Percentiles rank a stretch among this genome's conserved stretches.
Conservation (phyloP, 1,140 invertebrate species). For the Meteorus sp. region DNA sequence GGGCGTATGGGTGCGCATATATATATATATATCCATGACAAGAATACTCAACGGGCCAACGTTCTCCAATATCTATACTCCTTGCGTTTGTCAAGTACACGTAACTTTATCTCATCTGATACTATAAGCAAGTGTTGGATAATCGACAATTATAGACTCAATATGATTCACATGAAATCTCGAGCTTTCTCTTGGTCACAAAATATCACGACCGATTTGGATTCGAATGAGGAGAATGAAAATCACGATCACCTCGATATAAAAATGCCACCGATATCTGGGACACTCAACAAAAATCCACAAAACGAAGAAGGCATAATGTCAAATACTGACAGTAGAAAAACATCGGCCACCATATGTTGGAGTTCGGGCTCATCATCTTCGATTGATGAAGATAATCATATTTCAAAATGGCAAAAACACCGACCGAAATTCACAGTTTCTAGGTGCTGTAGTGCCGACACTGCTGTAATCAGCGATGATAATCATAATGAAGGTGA, state of each 20-base stretch:
- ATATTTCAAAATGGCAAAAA: conserved; percentile 22
- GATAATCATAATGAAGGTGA: conserved; percentile 55
- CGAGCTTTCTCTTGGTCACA: conserved; percentile 19
- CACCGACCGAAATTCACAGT: conserved; percentile 41
- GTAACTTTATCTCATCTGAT: too few species aligned
- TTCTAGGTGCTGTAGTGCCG: conserved; percentile 59
- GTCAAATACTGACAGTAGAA: conserved; percentile 37
- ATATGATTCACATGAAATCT: too few species aligned
- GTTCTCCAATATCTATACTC: too few species aligned
- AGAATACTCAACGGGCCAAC: too few species aligned
- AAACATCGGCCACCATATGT: conserved; percentile 35
- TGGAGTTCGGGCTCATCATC: conserved; percentile 49
- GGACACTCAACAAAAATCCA: conserved; percentile 40
- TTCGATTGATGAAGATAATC: conserved; percentile 43
- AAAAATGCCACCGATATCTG: conserved; percentile 33
- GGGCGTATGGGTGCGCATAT: too few species aligned
- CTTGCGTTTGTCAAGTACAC: too few species aligned
- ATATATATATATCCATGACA: too few species aligned
- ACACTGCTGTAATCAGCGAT: conserved; percentile 61
- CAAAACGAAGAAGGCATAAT: conserved; percentile 53
- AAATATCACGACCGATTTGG: conserved; percentile 18
- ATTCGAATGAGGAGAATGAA: conserved; percentile 39
- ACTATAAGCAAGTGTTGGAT: too few species aligned
- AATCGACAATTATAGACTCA: too few species aligned
- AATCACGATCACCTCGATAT: conserved; percentile 45